These are phyloP conservation scores for Acanthisitta chloris DNA, from an alignment of 2,113 vertebrate species.

Conservation along the genomic window DNA sequence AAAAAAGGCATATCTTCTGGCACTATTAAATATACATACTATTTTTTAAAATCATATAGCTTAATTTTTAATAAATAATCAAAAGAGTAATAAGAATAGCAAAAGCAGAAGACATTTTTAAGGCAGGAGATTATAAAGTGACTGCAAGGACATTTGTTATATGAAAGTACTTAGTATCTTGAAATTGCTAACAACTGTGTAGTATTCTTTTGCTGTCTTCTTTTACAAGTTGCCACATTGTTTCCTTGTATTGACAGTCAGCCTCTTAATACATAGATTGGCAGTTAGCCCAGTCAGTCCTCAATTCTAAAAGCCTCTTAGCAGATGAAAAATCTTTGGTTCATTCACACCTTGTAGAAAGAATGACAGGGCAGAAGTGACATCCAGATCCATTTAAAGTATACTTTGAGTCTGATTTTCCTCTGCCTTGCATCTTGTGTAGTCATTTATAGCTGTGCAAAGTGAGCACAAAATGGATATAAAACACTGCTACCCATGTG, in stretches of 20 bases:
- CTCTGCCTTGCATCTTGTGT: constrained; percentile 25
- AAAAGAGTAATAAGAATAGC: not conserved
- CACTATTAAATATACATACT: not conserved
- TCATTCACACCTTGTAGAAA: constrained; percentile 69
- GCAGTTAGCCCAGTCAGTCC: constrained; percentile 33
- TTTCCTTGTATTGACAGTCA: constrained; percentile 44
- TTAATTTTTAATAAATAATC: not conserved
- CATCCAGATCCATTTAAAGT: constrained; percentile 58
- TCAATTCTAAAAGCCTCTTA: constrained; percentile 56
- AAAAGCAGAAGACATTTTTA: not conserved
- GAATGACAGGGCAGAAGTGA: constrained; percentile 57
- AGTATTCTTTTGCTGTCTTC: not conserved
- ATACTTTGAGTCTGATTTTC: constrained; percentile 10
- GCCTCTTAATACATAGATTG: constrained; percentile 44
- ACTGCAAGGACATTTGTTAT: not conserved
- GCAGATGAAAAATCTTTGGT: constrained; percentile 51
- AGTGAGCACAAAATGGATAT: constrained; percentile 35
- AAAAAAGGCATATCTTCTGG: not conserved
- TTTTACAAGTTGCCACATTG: constrained; percentile 16
- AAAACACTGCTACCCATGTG: not conserved
- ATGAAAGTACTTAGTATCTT: not conserved
- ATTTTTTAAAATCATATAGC: not conserved
- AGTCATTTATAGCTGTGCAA: constrained; percentile 37
- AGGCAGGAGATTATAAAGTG: not conserved
- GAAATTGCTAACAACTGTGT: not conserved